Evolutionary conservation across 2,113 vertebrate species (phyloP), one percentile per base, ranked within the genome.

Genomic region (Sorex araneus): DNA sequence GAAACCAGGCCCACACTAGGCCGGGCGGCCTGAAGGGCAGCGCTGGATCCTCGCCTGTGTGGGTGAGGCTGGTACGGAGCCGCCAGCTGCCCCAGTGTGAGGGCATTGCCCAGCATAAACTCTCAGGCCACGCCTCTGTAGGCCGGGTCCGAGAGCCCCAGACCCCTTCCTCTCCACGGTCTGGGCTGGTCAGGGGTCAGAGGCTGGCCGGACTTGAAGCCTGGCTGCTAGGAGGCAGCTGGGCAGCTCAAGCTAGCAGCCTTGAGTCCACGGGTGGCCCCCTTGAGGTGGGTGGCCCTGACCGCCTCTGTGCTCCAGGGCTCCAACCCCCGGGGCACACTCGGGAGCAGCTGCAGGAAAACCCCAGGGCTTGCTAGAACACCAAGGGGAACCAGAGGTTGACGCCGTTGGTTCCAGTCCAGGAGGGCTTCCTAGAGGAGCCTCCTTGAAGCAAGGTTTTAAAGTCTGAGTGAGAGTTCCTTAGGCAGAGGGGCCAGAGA

Each of bases 401-500:
- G 3, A 69, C 77, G 81, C 25, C n/a, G 19, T 25, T 80, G 77
- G 40, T 74, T 43, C 27, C 27, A 10, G 18, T 69, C 84, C 30
- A 27, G 78, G 57, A 63, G 77, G 64, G 12, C 84, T 76, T 84
- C 78, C 18, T 40, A 47, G 67, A 82, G 69, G 84, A 71, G 8
- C 36, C 28, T 91, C 43, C 25, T 73, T 54, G 67, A 18, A 74
- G 27, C 34, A 34, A 18, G 40, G 57, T 82, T 89, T 85, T 34
- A 45, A 28, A 80, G 88, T 36, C 8, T 54, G 76, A 64, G 11
- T n/a, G 69, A 87, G 93, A 69, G 92, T 73, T 54, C 15, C 34
- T 25, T 32, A 11, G 54, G 15, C 19, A 57, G 15, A 21, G 54
- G 54, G 54, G 3, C 54, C 54, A 57, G 54, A 57, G 54, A 57